Evolutionary conservation across 2,797 vertebrate genomes (phyloP).

Genomic region (Fratercula arctica): DNA sequence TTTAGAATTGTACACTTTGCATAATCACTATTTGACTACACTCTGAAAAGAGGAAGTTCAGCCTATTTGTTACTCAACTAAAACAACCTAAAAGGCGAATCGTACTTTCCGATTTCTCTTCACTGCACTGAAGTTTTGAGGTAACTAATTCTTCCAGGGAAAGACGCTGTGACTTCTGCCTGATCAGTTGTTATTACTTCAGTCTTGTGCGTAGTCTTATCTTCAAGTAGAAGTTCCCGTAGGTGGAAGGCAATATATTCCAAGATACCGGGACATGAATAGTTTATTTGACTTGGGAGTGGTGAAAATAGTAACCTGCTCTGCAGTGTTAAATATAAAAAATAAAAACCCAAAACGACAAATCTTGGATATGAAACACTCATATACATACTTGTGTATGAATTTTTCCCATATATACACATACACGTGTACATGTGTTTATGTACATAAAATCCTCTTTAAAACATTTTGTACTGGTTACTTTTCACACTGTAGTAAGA

Average conservation of each 20-base stretch:
- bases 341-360: not conserved
- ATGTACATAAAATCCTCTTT: not conserved
- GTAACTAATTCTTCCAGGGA: conserved; percentile 14
- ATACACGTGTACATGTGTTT: not conserved
- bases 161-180: not conserved
- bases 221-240: not conserved
- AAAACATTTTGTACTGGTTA: not conserved
- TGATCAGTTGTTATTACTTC: not conserved
- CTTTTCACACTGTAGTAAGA: not conserved
- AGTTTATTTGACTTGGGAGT: not conserved
- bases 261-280: not conserved
- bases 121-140: not conserved
- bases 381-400: too few species aligned
- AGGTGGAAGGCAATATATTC: not conserved
- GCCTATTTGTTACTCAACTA: conserved; percentile 9
- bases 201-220: not conserved
- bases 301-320: not conserved
- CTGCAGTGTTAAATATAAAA: not conserved
- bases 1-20: conserved; percentile 55
- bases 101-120: conserved; percentile 9
- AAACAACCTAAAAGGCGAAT: conserved; percentile 17
- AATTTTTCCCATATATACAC: not conserved
- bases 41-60: conserved; percentile 35
- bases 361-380: not conserved
- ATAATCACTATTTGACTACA: conserved; percentile 47